These are phyloP conservation scores for Axea sp. DNA, from an alignment of 2,888 invertebrate species.

Conservation along the genomic window DNA sequence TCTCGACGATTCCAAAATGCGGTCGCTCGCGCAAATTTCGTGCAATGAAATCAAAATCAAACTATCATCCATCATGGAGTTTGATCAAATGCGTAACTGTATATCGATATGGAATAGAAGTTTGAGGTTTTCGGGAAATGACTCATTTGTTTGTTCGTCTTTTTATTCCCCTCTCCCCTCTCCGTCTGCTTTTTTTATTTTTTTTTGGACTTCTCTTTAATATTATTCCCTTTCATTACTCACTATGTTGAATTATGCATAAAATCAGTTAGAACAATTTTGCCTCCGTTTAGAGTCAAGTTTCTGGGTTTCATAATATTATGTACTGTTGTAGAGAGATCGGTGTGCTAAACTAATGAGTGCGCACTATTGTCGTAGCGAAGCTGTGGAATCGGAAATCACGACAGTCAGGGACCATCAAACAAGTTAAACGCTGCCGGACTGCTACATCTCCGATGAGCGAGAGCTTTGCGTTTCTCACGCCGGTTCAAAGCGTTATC, in stretches of 20 bases:
- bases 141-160: no score
- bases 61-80: background rate
- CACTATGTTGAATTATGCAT: no score
- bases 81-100: background rate
- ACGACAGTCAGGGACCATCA: conserved; percentile 38
- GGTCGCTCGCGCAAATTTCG: conserved; percentile 40
- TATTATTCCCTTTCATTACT: no score
- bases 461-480: conserved; percentile 42
- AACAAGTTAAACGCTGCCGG: conserved; percentile 56
- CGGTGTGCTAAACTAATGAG: conserved; percentile 40
- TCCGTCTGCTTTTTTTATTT: no score
- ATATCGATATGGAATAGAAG: conserved; percentile 3
- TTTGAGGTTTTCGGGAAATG: no score
- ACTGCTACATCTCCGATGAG: conserved; percentile 55
- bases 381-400: conserved; percentile 28
- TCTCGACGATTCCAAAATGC: conserved; percentile 40
- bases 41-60: conserved; percentile 24
- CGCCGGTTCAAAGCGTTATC: conserved; percentile 44
- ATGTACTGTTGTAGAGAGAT: no score
- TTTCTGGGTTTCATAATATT: no score
- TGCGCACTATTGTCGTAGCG: conserved; percentile 35
- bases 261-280: no score
- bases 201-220: no score
- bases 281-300: no score
- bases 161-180: no score